Evolutionary conservation across 2,888 invertebrate species (phyloP).

Genomic region (Leptinotarsa peninsularis): DNA sequence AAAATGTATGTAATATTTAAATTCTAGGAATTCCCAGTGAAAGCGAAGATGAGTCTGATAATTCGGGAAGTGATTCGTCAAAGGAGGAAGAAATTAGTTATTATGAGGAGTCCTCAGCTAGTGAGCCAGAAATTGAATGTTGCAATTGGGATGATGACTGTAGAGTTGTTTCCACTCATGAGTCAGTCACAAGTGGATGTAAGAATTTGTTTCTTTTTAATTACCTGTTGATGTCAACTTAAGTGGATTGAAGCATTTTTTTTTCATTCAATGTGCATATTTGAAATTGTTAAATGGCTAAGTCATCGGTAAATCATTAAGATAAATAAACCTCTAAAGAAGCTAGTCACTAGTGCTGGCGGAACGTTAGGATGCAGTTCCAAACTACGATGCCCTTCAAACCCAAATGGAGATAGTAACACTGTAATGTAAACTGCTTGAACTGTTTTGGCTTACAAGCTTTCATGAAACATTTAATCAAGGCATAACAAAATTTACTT

Average conservation of each 20-base stretch:
- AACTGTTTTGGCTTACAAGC: too few species aligned
- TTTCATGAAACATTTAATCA: too few species aligned
- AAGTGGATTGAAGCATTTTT: neutral
- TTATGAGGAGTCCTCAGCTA: slow-evolving; percentile 55
- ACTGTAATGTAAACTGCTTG: too few species aligned
- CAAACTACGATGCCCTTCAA: too few species aligned
- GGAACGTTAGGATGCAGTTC: too few species aligned
- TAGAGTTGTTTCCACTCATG: slow-evolving; percentile 44
- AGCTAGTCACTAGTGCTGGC: too few species aligned
- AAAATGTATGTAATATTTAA: slow-evolving; percentile 10
- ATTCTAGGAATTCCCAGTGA: neutral
- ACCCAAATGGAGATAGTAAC: too few species aligned
- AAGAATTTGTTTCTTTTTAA: slow-evolving; percentile 34
- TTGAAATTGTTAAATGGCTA: too few species aligned
- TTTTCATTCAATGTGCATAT: too few species aligned
- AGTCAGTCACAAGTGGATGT: slow-evolving; percentile 48
- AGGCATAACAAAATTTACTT: too few species aligned
- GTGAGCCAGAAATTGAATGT: slow-evolving; percentile 60
- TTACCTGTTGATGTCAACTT: neutral
- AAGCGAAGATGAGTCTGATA: slow-evolving; percentile 13
- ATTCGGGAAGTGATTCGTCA: slow-evolving; percentile 34
- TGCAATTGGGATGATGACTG: slow-evolving; percentile 61
- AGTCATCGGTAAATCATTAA: too few species aligned
- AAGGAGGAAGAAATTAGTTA: slow-evolving; percentile 41
- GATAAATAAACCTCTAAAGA: too few species aligned